phyloP scores from a whole-genome alignment of 2,888 invertebrate genomes.

The Azorinus chamasolen region DNA sequence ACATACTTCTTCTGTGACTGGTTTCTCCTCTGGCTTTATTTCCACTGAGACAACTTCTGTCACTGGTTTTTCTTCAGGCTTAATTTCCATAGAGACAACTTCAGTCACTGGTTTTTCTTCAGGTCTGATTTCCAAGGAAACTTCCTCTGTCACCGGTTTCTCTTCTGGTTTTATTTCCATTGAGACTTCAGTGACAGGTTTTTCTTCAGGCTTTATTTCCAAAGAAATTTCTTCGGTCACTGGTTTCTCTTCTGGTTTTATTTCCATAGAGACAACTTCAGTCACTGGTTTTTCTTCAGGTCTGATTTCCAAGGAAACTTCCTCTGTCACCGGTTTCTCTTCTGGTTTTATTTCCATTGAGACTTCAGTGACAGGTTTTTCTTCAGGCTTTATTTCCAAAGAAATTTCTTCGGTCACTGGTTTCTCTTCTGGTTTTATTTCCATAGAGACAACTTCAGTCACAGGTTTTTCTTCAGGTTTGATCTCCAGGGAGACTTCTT shows the following conservation, averaged over 20 bases:
- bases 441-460: constrained; percentile 4
- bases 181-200: constrained; percentile 14
- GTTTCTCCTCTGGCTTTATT: constrained; percentile 5
- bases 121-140: constrained; percentile 27
- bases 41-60: constrained; percentile 8
- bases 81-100: constrained; percentile 23
- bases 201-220: constrained; percentile 5
- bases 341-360: constrained; percentile 2
- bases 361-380: constrained; percentile 17
- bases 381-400: constrained; percentile 35
- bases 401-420: constrained; percentile 22
- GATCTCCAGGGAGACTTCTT: constrained; percentile 6
- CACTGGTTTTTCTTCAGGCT: constrained; percentile 27
- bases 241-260: constrained; percentile 12
- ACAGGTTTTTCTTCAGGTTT: constrained; percentile 14
- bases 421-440: no score
- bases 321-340: constrained; percentile 38
- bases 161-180: constrained; percentile 25
- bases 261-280: constrained; percentile 16
- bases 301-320: constrained; percentile 22
- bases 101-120: constrained; percentile 9
- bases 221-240: background rate
- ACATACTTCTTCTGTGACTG: constrained; percentile 1
- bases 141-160: constrained; percentile 27
- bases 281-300: constrained; percentile 17